phyloP scores from a whole-genome alignment of 2,888 invertebrate genomes.

The Heliconius sara region DNA sequence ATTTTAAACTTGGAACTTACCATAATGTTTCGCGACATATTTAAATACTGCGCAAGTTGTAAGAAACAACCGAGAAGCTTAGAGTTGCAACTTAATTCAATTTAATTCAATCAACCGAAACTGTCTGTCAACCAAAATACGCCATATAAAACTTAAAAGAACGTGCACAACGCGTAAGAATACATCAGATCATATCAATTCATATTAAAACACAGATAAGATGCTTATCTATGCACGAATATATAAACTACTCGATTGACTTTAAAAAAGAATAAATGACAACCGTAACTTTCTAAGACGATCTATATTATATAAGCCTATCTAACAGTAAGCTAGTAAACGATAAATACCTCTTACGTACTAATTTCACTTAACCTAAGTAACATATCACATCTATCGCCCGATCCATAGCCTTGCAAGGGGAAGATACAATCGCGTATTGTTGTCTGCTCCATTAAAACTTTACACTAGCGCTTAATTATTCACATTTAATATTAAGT shows the following conservation, averaged over 20 bases:
- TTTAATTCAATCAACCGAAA: slow-evolving; percentile 8
- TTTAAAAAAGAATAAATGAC: slow-evolving; percentile 64
- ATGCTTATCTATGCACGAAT: slow-evolving; percentile 58
- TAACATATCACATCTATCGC: slow-evolving; percentile 80
- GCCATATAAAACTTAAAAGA: slow-evolving; percentile 16
- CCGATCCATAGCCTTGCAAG: slow-evolving; percentile 71
- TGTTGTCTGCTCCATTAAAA: slow-evolving; percentile 43
- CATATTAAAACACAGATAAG: slow-evolving; percentile 60
- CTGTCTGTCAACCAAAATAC: slow-evolving; percentile 8
- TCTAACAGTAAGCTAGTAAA: slow-evolving; percentile 67
- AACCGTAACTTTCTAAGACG: slow-evolving; percentile 67
- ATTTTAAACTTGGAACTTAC: slow-evolving; percentile 25
- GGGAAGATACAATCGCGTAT: slow-evolving; percentile 56
- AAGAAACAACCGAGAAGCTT: not conserved
- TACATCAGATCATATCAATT: slow-evolving; percentile 39
- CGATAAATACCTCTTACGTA: slow-evolving; percentile 80
- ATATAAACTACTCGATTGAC: slow-evolving; percentile 46
- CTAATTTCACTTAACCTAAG: slow-evolving; percentile 73
- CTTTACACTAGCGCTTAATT: slow-evolving; percentile 36
- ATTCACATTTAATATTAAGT: slow-evolving; percentile 42
- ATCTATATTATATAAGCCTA: slow-evolving; percentile 70
- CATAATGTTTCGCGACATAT: slow-evolving; percentile 23
- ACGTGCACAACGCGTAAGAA: slow-evolving; percentile 3
- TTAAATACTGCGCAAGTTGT: slow-evolving; percentile 4
- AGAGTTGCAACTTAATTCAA: no score